A percentile compares a stretch with the other conserved stretches of the same genome.
Evolutionary conservation across 2,888 invertebrate species (phyloP).

Genomic region (Dyspetes luteomarginatus): DNA sequence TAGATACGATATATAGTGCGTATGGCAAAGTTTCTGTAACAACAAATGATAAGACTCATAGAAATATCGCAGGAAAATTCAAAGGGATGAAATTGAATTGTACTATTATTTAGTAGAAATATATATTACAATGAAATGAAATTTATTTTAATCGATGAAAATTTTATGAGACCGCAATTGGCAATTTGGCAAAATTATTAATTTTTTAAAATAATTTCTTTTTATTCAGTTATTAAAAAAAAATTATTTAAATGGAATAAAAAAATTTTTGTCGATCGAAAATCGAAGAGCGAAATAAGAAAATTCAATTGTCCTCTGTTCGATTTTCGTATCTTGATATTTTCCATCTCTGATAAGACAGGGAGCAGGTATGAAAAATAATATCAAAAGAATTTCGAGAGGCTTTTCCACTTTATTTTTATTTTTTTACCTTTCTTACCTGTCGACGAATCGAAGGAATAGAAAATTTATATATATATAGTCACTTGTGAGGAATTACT

Average conservation of each 20-base stretch:
- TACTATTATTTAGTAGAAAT: no score
- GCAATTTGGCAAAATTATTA: no score
- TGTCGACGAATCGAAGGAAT: conserved; percentile 38
- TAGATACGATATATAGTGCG: background rate
- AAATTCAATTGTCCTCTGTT: conserved; percentile 39
- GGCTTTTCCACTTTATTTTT: background rate
- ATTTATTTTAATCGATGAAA: background rate
- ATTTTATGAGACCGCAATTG: no score
- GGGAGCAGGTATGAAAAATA: background rate
- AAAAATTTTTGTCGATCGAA: background rate
- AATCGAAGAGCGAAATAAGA: background rate
- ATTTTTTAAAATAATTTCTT: no score
- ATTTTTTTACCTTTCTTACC: conserved; percentile 14
- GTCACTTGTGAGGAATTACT: conserved; percentile 49
- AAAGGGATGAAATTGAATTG: no score
- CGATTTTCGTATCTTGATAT: conserved; percentile 32
- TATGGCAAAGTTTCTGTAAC: no score
- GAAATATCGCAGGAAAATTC: no score
- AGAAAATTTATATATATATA: conserved; percentile 13
- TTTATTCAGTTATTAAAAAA: no score
- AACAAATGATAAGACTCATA: no score
- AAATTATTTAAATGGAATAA: background rate
- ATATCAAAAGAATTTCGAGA: conserved; percentile 30
- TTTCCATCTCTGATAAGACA: conserved; percentile 9
- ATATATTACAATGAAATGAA: no score